Evolutionary conservation across 2,113 vertebrate species (phyloP).

Genomic region (Laticauda laticaudata): DNA sequence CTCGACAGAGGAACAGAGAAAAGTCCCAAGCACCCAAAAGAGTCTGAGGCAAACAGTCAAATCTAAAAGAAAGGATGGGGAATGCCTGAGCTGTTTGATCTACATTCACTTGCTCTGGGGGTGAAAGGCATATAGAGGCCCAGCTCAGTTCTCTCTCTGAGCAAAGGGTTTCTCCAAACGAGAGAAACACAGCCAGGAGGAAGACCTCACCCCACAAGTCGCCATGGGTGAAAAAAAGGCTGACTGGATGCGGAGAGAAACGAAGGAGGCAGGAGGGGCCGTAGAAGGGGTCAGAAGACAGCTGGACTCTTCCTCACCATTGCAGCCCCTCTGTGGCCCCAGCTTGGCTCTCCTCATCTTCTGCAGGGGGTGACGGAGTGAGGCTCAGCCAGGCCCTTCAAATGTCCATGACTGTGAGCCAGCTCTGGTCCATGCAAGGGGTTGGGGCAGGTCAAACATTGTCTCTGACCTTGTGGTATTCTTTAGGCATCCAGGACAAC

Average conservation of each 20-base stretch:
- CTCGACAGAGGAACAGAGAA: neutral
- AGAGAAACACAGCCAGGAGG: neutral
- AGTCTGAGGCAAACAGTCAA: neutral
- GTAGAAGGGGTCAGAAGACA: neutral
- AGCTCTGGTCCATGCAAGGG: neutral
- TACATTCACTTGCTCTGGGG: no score
- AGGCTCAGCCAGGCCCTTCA: neutral
- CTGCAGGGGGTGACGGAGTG: neutral
- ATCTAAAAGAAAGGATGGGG: neutral
- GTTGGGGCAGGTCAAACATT: neutral
- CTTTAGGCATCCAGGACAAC: slow-evolving; percentile 60
- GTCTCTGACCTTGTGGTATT: slow-evolving; percentile 58
- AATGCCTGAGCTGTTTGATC: neutral
- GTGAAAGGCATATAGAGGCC: neutral
- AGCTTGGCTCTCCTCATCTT: neutral
- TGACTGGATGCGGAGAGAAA: neutral
- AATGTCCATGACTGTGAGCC: neutral
- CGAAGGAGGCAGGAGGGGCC: neutral
- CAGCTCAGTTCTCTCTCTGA: neutral
- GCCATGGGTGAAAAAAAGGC: neutral
- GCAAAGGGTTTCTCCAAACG: no score
- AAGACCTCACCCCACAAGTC: neutral
- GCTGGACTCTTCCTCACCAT: neutral
- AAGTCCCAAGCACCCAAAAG: neutral
- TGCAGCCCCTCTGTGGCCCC: neutral